Conservation (phyloP, 2,888 invertebrate species). For the Volucella bombylans region DNA sequence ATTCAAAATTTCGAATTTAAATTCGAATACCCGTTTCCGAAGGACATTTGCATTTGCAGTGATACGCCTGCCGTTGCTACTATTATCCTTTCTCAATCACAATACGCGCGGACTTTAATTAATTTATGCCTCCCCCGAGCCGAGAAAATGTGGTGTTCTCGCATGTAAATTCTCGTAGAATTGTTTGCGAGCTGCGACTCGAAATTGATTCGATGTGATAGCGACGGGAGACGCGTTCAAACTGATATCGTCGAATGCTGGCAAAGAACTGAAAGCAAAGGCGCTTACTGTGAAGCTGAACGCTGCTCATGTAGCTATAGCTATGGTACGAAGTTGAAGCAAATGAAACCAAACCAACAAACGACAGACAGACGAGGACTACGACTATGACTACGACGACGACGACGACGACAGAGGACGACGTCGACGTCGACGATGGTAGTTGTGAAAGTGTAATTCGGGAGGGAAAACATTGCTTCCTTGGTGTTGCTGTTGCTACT, state of each 20-base stretch:
- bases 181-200: conserved; percentile 26
- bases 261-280: conserved; percentile 59
- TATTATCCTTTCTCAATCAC: conserved; percentile 47
- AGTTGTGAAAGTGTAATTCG: conserved; percentile 70
- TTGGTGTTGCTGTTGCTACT: conserved; percentile 58
- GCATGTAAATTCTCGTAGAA: conserved; percentile 36
- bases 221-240: conserved; percentile 41
- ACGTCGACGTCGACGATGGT: neutral
- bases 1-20: conserved; percentile 67
- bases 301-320: too few species aligned
- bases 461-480: conserved; percentile 68
- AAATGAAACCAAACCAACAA: neutral
- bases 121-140: conserved; percentile 65
- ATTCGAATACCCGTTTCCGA: conserved; percentile 42
- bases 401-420: conserved; percentile 6
- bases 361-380: conserved; percentile 64
- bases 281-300: conserved; percentile 48
- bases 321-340: neutral
- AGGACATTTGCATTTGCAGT: conserved; percentile 45
- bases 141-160: too few species aligned
- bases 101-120: conserved; percentile 62
- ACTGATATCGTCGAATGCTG: conserved; percentile 67
- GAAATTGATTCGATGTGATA: conserved; percentile 18
- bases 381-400: neutral
- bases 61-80: neutral